Evolutionary conservation across 2,797 vertebrate genomes (phyloP).

Genomic region (Pangasius sanitwongsei): DNA sequence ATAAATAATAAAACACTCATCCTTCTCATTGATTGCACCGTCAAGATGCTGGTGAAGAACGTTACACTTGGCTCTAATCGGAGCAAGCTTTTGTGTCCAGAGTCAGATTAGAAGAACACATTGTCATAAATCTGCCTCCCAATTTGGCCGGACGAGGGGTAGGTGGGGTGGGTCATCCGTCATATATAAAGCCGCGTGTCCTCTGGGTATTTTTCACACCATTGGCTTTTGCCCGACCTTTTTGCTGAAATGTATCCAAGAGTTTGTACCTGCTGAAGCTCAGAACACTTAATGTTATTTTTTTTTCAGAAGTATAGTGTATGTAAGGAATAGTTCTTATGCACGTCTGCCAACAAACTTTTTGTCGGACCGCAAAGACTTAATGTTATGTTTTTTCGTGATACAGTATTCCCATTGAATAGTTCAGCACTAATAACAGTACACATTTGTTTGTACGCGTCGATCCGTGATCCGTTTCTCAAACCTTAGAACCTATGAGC

Average conservation of each 20-base stretch:
- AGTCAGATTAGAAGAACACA: constrained; percentile 87
- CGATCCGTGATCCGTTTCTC: not conserved
- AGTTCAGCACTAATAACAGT: not conserved
- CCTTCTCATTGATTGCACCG: not conserved
- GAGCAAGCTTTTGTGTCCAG: constrained; percentile 77
- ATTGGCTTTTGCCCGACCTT: not conserved
- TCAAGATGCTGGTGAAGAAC: constrained; percentile 40
- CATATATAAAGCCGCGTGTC: constrained; percentile 76
- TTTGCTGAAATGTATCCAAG: not conserved
- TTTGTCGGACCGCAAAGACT: not conserved
- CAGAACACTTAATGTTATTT: not conserved
- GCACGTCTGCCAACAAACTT: not conserved
- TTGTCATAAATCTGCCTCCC: constrained; percentile 89
- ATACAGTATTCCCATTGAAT: not conserved
- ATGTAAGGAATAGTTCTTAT: not conserved
- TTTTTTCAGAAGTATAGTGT: not conserved
- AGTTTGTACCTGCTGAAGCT: constrained; percentile 1
- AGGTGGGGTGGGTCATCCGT: constrained; percentile 67
- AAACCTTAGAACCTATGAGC: not conserved
- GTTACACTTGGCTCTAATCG: constrained; percentile 44
- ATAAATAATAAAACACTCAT: constrained; percentile 17
- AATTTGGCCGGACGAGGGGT: constrained; percentile 76
- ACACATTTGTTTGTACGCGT: constrained; percentile 2
- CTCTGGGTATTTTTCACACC: constrained; percentile 59
- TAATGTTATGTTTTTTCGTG: not conserved